These are phyloP conservation scores for Lordiphosa mommai DNA, from an alignment of 1,140 invertebrate species.

Conservation along the genomic window DNA sequence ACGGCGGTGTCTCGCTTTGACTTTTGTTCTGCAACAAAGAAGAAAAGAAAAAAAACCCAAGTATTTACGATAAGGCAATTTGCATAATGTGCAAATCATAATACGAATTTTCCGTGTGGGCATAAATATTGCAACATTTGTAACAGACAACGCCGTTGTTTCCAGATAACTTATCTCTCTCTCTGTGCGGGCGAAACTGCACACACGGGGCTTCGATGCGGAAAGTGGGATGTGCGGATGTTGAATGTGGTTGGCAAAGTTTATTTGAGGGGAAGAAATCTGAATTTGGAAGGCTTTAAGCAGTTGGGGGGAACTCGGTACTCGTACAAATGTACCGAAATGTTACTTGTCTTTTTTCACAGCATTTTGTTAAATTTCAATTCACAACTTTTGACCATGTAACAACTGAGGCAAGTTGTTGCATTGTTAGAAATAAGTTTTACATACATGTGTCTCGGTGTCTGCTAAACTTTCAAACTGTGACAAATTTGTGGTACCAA, in stretches of 20 bases:
- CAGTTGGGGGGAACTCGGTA: no score
- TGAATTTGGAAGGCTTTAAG: no score
- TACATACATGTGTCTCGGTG: constrained; percentile 53
- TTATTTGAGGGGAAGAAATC: constrained; percentile 1
- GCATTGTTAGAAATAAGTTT: constrained; percentile 51
- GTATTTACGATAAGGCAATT: constrained; percentile 74
- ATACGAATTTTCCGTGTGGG: constrained; percentile 53
- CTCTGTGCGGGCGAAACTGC: constrained; percentile 46
- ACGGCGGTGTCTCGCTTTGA: constrained; percentile 25
- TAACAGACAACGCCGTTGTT: constrained; percentile 60
- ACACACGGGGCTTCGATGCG: constrained; percentile 49
- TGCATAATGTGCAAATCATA: constrained; percentile 77
- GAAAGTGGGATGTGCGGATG: constrained; percentile 20
- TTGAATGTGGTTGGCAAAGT: constrained; percentile 43
- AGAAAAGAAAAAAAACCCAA: constrained; percentile 27
- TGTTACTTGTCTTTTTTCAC: constrained; percentile 37
- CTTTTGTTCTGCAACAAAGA: constrained; percentile 17
- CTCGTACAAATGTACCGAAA: no score
- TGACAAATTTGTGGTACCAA: no score
- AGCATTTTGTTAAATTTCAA: constrained; percentile 67
- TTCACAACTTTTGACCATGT: constrained; percentile 66
- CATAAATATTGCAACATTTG: constrained; percentile 77
- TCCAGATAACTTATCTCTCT: constrained; percentile 67
- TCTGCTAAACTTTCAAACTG: constrained; percentile 1
- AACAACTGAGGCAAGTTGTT: constrained; percentile 62